Conservation (phyloP, 2,888 invertebrate genomes). For the Malthinus seriepunctatus region DNA sequence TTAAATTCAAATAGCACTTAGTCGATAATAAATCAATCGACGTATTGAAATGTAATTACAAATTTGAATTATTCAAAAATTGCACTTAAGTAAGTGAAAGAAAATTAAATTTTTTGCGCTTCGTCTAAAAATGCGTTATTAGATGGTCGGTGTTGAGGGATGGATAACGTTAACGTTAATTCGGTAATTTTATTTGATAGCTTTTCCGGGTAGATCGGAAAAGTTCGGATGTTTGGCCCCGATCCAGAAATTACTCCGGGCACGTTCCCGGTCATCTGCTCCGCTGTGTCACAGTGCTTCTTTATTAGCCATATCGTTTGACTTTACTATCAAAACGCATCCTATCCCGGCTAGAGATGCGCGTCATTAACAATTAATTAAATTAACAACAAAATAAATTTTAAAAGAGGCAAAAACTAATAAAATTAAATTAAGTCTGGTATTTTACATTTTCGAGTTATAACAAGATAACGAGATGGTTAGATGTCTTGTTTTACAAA, state of each 20-base stretch:
- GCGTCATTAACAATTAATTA: constrained; percentile 21
- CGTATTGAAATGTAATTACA: neutral
- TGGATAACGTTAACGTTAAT: constrained; percentile 14
- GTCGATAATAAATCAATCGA: neutral
- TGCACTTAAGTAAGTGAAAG: neutral
- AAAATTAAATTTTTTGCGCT: neutral
- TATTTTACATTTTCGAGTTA: constrained; percentile 25
- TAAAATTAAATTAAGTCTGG: constrained; percentile 12
- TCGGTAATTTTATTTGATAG: constrained; percentile 28
- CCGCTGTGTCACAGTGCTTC: constrained; percentile 30
- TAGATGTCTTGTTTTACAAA: constrained; percentile 10
- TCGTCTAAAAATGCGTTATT: constrained; percentile 4
- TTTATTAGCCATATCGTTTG: constrained; percentile 33
- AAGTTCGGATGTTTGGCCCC: constrained; percentile 32
- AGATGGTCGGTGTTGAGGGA: constrained; percentile 10
- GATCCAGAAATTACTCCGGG: constrained; percentile 35
- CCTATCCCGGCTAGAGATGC: no score
- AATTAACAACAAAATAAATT: constrained; percentile 18
- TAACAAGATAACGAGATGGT: constrained; percentile 27
- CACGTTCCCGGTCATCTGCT: constrained; percentile 34
- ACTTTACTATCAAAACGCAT: constrained; percentile 26
- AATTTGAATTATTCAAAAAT: neutral
- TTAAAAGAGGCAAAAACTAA: constrained; percentile 18
- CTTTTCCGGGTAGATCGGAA: constrained; percentile 25
- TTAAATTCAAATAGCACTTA: neutral